phyloP scores from a whole-genome alignment of 2,113 vertebrate genomes.

The Turdus rufiventris region DNA sequence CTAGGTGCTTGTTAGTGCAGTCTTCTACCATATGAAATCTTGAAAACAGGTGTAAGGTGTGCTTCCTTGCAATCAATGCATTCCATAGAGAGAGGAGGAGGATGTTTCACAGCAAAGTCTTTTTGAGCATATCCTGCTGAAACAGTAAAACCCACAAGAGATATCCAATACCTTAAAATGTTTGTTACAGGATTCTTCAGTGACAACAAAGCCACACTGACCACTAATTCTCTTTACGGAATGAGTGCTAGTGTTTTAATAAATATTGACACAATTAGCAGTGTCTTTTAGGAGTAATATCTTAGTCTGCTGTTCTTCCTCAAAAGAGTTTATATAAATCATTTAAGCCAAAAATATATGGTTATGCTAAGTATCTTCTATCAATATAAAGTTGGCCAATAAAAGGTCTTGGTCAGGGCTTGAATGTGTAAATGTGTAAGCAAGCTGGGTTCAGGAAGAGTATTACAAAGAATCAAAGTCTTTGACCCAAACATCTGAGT shows the following conservation, averaged over 20 bases:
- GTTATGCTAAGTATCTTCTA: background rate
- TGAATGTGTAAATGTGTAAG: background rate
- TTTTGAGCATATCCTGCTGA: background rate
- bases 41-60: background rate
- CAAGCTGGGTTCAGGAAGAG: background rate
- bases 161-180: background rate
- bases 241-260: background rate
- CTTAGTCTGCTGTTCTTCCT: background rate
- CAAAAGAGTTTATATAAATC: background rate
- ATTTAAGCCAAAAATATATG: background rate
- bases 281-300: background rate
- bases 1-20: background rate
- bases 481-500: slow-evolving; percentile 18
- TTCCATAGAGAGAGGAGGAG: background rate
- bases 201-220: background rate
- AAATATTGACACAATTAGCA: background rate
- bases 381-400: background rate
- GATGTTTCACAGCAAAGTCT: background rate
- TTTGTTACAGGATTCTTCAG: background rate
- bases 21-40: background rate
- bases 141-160: background rate
- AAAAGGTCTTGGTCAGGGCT: background rate
- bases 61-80: background rate
- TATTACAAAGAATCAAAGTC: background rate
- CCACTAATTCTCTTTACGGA: background rate